A percentile compares a stretch with the other conserved stretches of the same genome.
phyloP scores from a whole-genome alignment of 2,113 vertebrate genomes.

The Petroica traversi region DNA sequence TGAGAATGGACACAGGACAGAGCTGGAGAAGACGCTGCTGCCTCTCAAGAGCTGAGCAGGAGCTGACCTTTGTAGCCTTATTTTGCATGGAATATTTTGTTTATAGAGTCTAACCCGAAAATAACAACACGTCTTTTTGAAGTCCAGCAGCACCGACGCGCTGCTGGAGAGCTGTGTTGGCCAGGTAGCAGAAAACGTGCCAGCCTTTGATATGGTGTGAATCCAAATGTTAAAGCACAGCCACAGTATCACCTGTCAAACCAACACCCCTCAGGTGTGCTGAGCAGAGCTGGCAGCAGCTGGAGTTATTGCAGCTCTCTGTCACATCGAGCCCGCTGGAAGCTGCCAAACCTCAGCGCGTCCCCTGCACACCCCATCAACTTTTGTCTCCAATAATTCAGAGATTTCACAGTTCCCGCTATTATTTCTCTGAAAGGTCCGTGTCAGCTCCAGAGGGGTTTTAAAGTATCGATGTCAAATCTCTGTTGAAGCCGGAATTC shows the following conservation, averaged over 20 bases:
- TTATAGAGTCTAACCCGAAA: background rate
- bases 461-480: constrained; percentile 50
- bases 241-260: background rate
- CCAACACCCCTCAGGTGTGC: background rate
- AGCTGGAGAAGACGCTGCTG: background rate
- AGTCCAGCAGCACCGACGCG: fast-evolving
- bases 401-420: background rate
- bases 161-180: background rate
- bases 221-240: background rate
- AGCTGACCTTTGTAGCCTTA: background rate
- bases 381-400: background rate
- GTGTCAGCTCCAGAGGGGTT: constrained; percentile 11
- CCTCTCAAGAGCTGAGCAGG: background rate
- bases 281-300: background rate
- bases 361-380: background rate
- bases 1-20: background rate
- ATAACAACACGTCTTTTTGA: background rate
- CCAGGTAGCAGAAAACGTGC: background rate
- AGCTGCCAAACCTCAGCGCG: background rate
- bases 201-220: fast-evolving
- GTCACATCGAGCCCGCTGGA: background rate
- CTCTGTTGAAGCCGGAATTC: background rate
- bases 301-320: background rate
- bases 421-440: background rate
- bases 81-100: background rate